A percentile compares a stretch with the other conserved stretches of the same genome.
Evolutionary conservation across 1,140 invertebrate species (phyloP).

Genomic region (Sitobion miscanthi): DNA sequence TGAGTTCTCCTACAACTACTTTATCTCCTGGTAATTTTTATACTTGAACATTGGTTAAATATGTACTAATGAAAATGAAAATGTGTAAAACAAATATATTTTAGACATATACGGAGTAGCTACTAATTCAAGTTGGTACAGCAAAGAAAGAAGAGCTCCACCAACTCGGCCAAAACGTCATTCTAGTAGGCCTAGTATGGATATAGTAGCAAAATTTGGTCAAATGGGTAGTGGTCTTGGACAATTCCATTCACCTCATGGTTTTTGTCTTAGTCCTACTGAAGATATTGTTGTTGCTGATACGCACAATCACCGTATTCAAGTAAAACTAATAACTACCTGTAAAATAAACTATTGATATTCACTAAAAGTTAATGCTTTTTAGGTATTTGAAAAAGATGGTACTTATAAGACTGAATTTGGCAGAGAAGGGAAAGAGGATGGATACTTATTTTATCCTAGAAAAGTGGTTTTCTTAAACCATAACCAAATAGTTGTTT

Average conservation of each 20-base stretch:
- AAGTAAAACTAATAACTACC: conserved; percentile 66
- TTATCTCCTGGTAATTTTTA: conserved; percentile 50
- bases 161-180: conserved; percentile 46
- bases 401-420: conserved; percentile 89
- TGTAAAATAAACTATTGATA: not conserved
- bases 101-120: conserved; percentile 53
- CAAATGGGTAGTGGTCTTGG: conserved; percentile 87
- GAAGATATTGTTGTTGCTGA: conserved; percentile 96
- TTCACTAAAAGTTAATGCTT: not conserved
- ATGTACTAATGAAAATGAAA: not conserved
- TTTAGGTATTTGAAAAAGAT: conserved; percentile 85
- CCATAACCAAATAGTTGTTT: conserved; percentile 91
- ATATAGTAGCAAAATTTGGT: conserved; percentile 77
- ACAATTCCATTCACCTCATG: conserved; percentile 96
- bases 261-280: conserved; percentile 92
- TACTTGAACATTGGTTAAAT: not conserved
- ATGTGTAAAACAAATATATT: not conserved
- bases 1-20: conserved; percentile 52
- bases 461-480: conserved; percentile 93
- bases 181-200: conserved; percentile 49
- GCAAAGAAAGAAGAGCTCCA: conserved; percentile 47
- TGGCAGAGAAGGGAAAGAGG: conserved; percentile 88
- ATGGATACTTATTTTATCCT: conserved; percentile 96
- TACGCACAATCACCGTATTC: conserved; percentile 95
- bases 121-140: conserved; percentile 49